Evolutionary conservation across 1,140 invertebrate genomes (phyloP).

Genomic region (Triops longicaudatus): DNA sequence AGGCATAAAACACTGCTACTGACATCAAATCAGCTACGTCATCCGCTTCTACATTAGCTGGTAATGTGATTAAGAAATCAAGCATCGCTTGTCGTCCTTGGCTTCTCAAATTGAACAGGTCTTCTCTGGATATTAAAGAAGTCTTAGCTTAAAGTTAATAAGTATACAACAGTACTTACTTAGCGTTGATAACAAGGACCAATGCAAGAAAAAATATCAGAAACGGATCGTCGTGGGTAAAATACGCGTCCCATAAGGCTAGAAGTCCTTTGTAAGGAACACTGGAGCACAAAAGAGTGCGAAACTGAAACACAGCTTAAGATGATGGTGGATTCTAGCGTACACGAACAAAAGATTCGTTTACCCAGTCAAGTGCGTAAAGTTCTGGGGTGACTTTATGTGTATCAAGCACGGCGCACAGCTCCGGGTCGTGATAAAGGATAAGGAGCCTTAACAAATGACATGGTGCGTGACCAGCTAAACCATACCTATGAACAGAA

Average conservation of each 20-base stretch:
- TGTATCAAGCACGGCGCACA: conserved; percentile 93
- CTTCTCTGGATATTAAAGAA: conserved; percentile 51
- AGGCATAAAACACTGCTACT: conserved; percentile 84
- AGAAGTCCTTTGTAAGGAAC: conserved; percentile 78
- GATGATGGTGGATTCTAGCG: background rate
- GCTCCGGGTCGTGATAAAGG: conserved; percentile 94
- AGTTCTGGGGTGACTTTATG: conserved; percentile 85
- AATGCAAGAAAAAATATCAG: conserved; percentile 90
- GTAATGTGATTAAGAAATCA: conserved; percentile 64
- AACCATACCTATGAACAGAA: conserved; percentile 46
- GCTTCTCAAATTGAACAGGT: conserved; percentile 69
- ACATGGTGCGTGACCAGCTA: conserved; percentile 44
- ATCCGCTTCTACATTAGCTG: conserved; percentile 74
- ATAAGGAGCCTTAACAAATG: conserved; percentile 75
- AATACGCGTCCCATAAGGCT: conserved; percentile 95
- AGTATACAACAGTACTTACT: conserved; percentile 43
- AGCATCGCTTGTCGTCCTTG: conserved; percentile 63
- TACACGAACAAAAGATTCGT: conserved; percentile 17
- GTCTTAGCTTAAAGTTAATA: background rate
- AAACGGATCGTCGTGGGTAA: conserved; percentile 93
- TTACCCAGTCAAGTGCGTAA: conserved; percentile 80
- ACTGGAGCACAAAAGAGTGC: conserved; percentile 76
- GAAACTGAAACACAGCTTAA: conserved; percentile 50
- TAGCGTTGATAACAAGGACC: conserved; percentile 93
- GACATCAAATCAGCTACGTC: conserved; percentile 97